Evolutionary conservation across 2,888 invertebrate species (phyloP), one percentile per base, ranked within the genome.

Genomic region (Thera britannica): DNA sequence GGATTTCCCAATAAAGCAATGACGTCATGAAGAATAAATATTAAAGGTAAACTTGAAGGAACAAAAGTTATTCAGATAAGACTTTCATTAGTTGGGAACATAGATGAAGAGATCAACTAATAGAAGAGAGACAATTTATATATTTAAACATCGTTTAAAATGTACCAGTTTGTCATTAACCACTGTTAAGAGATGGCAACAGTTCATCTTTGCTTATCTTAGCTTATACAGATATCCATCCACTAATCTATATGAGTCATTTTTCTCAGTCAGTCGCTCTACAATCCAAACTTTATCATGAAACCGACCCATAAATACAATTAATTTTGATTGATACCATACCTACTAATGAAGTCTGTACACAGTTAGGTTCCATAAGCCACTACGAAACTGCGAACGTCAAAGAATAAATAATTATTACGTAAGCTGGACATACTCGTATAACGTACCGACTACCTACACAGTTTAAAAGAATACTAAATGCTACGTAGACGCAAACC

Each of bases 1-100:
- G 62, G 55, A 58, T 67, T 67, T 67, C 3, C 62, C 62, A 12
- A 58, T 62, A 54, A 62, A 41, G 48, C 41, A 58, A 67, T 46
- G 56, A 51, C 46, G 55, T 23, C 23, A 23, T 36, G 7, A 55
- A 23, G 36, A 51, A 36, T 36, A 9, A 51, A 51, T 51, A 51
- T 5, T 12, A 2, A 51, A 23, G 12, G n/a, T 51, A 6, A 4
- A 51, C 23, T 51, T 51, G 1, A 51, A 51, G 6, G 23, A 4
- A 51, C 23, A 23, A 6, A 1, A 5, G 3, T 38, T 3, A 38
- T 6, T 38, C 23, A 38, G 6, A 38, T 38, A 6, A 38, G 4
- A 38, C 4, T 38, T 38, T 3, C 6, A 38, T 38, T 38, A 38
- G 3, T 38, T 3, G 38, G 38, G 38, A 38, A 38, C 38, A 38